These are phyloP conservation scores for Balearica regulorum DNA, from an alignment of 2,797 vertebrate species.

Conservation along the genomic window DNA sequence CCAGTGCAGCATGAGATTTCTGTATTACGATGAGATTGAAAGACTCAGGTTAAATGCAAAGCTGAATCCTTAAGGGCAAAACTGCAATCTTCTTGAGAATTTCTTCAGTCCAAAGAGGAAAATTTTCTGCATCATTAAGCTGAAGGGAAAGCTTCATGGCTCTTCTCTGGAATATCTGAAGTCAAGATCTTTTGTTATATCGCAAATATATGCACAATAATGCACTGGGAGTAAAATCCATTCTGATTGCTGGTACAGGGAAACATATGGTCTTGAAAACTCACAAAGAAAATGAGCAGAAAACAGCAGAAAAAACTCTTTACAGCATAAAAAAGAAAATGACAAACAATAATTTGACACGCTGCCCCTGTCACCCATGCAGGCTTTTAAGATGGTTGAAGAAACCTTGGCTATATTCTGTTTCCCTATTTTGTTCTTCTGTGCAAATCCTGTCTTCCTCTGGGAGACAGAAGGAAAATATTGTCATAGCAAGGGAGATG, in stretches of 20 bases:
- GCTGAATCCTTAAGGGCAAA: background rate
- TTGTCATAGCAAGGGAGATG: background rate
- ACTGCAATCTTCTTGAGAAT: background rate
- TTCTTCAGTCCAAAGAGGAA: background rate
- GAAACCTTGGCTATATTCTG: background rate
- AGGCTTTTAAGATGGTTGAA: background rate
- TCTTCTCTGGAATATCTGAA: background rate
- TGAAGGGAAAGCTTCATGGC: background rate
- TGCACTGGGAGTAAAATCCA: background rate
- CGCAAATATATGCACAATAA: background rate
- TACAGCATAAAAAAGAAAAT: background rate
- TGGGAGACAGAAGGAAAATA: background rate
- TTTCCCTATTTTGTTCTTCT: background rate
- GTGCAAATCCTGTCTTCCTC: background rate
- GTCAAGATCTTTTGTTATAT: background rate
- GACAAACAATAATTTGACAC: background rate
- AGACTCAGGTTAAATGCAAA: background rate
- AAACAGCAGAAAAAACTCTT: background rate
- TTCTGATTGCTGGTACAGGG: background rate
- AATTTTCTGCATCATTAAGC: background rate
- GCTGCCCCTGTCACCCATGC: background rate
- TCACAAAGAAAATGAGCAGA: background rate
- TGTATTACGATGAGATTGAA: background rate
- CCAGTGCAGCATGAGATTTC: background rate
- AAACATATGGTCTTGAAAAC: background rate